Evolutionary conservation across 2,113 vertebrate genomes (phyloP), one percentile per base, ranked within the genome.

Genomic region (Amphiprion percula): DNA sequence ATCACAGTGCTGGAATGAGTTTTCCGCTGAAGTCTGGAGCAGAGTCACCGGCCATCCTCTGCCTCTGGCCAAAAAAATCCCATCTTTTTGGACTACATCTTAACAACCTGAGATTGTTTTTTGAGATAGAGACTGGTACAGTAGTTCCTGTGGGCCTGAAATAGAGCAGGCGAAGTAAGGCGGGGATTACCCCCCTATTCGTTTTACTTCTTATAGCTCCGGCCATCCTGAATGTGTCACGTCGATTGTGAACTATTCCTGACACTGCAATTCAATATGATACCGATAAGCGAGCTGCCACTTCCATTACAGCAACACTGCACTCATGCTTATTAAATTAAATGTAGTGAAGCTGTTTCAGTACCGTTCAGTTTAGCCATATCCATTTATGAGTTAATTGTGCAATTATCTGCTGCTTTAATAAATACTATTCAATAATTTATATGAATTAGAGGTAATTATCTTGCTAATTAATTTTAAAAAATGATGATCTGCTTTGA

Each of bases 401-500:
- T 39, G 6, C 64, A 70, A 72, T 75, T 79, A 61, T 70, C n/a
- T 10, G 26, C 37, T 50, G 16, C 37, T 71, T 82, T 69, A 56
- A 54, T 77, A 64, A 39, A 69, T 55, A 55, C 23, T 62, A 74
- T 67, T 83, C 24, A 53, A 52, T 64, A 9, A 61, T 66, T 76
- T 44, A 69, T 68, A 64, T 53, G 9, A 72, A 30, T 72, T 81
- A 26, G 21, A 80, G 41, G 61, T 77, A n/a, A 74, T 64, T 82
- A 16, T 67, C 11, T 50, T 61, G 41, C 47, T 33, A 64, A 66
- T 78, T 46, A 8, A 87, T 44, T 79, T 21, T 66, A 49, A 47
- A 74, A 68, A 44, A 41, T 8, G n/a, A 15, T 52, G 26, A 72
- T 83, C 66, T 65, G 23, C 33, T 54, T 26, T 72, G 52, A 60